Conservation (phyloP, 2,888 invertebrate species). For the Cephalotes varians region DNA sequence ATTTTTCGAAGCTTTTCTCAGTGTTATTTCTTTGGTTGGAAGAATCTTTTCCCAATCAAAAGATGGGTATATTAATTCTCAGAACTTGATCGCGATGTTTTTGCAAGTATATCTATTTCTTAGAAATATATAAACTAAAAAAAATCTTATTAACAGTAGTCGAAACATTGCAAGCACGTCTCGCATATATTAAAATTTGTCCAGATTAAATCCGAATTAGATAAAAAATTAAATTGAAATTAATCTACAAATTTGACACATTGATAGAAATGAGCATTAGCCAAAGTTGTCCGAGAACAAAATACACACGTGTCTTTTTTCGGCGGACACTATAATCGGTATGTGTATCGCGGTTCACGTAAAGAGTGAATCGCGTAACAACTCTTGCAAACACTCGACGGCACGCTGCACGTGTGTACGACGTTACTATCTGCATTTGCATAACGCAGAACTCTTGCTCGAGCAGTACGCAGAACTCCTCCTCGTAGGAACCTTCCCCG, state of each 20-base stretch:
- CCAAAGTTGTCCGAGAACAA: background rate
- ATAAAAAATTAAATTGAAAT: background rate
- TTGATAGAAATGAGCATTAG: background rate
- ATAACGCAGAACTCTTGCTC: conserved; percentile 65
- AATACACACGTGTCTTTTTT: background rate
- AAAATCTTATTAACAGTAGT: background rate
- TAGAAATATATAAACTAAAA: background rate
- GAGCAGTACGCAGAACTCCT: conserved; percentile 69
- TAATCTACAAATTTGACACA: no score
- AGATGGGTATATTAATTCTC: background rate
- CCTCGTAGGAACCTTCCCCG: conserved; percentile 44
- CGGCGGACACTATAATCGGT: background rate
- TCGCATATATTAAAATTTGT: background rate
- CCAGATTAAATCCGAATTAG: background rate
- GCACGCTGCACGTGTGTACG: conserved; percentile 55
- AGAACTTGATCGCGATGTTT: background rate
- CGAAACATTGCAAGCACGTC: background rate
- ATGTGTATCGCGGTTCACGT: background rate
- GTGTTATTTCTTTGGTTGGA: background rate
- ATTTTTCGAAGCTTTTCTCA: background rate
- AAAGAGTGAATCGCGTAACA: conserved; percentile 43
- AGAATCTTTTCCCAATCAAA: background rate
- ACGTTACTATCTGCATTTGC: conserved; percentile 72
- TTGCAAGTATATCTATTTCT: background rate
- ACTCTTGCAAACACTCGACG: conserved; percentile 29